phyloP scores from a whole-genome alignment of 2,888 invertebrate species.

The Nephrotoma flavescens region DNA sequence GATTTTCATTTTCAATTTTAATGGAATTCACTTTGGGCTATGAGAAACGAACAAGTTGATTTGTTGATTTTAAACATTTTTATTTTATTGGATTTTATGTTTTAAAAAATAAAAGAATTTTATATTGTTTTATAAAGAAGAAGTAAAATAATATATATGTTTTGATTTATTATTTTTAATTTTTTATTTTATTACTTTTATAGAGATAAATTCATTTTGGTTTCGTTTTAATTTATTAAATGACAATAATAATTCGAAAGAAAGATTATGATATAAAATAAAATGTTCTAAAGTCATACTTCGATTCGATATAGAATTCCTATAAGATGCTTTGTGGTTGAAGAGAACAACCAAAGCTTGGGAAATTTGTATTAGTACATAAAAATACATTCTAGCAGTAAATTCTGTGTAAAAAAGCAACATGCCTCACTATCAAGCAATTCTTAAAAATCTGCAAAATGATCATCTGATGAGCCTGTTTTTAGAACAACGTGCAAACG shows the following conservation, averaged over 20 bases:
- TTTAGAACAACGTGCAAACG: too few relatives aligned
- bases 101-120: background rate
- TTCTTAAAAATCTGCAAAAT: too few relatives aligned
- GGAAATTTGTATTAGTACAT: too few relatives aligned
- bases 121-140: background rate
- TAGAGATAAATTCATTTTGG: background rate
- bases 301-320: too few relatives aligned
- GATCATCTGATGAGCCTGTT: too few relatives aligned
- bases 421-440: too few relatives aligned
- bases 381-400: too few relatives aligned
- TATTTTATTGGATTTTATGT: background rate
- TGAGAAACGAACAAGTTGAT: constrained; percentile 2
- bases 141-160: background rate
- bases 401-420: too few relatives aligned
- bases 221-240: background rate
- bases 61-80: background rate
- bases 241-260: background rate
- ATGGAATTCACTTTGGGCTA: constrained; percentile 3
- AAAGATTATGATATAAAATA: background rate
- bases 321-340: too few relatives aligned
- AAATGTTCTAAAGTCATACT: too few relatives aligned
- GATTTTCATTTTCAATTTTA: background rate
- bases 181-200: background rate
- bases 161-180: background rate
- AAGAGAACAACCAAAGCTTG: too few relatives aligned